Evolutionary conservation across 2,888 invertebrate genomes (phyloP), one percentile per base, ranked within the genome.

Genomic region (Heliconius sara): DNA sequence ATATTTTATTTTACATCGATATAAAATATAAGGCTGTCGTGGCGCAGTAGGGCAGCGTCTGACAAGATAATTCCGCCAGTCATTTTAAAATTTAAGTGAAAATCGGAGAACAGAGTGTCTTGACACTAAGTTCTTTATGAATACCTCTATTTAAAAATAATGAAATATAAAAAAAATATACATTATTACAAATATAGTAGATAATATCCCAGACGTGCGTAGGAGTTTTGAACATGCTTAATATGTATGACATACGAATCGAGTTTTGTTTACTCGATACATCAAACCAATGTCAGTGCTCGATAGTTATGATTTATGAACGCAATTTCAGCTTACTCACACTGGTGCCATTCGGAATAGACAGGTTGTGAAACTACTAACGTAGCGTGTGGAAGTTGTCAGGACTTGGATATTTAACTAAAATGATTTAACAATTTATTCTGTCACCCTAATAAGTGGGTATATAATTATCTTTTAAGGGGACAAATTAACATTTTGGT

Each of bases 281-380:
- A 85, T 85, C 85, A 82, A 68, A 39, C 80, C 80, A 81, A 81
- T 82, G 85, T 85, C 85, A 83, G 83, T 78, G 63, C 47, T 72
- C 65, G 71, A 78, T 80, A 75, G 79, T 43, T 82, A 73, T 84
- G 84, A 84, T 84, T 84, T 84, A 83, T 80, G 82, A 47, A 27
- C 60, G 74, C 68, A n/a, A 57, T 67, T 78, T 57, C 43, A 68
- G 74, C 74, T 67, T 39, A 52, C 52, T 52, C 52, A 22, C 7
- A 39, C 73, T 52, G 63, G 25, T 78, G 39, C 63, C 63, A 65
- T n/a, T 75, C 47, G 75, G 65, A 75, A 65, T 66, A 66, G 75
- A 74, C 70, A 39, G 74, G 43, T 78, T 74, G 67, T 67, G 67
- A 27, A 78, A 30, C 60, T 78, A 74, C 68, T 39, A 60, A 30